phyloP scores from a whole-genome alignment of 2,797 vertebrate genomes.

The Sebastes umbrosus region DNA sequence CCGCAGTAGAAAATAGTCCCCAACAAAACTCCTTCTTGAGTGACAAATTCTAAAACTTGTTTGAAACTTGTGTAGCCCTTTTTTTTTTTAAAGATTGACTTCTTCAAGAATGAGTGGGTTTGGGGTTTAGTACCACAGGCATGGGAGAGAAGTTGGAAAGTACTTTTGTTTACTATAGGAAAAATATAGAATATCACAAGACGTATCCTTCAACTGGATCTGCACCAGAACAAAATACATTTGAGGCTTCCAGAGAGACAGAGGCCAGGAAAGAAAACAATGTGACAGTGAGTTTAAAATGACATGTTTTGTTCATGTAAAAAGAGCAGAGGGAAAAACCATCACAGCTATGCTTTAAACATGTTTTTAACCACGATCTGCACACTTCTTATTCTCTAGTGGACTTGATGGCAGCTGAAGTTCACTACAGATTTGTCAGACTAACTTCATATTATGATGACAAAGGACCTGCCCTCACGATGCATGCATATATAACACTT shows the following conservation, averaged over 20 bases:
- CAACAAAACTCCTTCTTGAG: background rate
- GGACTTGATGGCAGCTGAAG: background rate
- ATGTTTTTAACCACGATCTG: background rate
- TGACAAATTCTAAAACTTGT: background rate
- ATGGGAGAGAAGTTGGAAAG: background rate
- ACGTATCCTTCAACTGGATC: background rate
- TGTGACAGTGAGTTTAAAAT: background rate
- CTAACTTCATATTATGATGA: slow-evolving; percentile 6
- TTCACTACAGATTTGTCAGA: background rate
- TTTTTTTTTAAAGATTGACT: background rate
- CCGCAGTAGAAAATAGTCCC: background rate
- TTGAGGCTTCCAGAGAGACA: background rate
- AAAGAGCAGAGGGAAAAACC: too few relatives aligned
- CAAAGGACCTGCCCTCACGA: background rate
- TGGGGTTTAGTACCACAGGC: background rate
- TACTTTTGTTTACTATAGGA: background rate
- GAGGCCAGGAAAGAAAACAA: background rate
- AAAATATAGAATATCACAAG: background rate
- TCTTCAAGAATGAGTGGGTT: background rate
- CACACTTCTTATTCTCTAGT: background rate
- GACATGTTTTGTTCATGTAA: background rate
- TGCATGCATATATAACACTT: background rate
- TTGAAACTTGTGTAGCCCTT: too few relatives aligned
- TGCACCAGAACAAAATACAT: background rate
- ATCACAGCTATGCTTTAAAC: background rate